Evolutionary conservation across 2,113 vertebrate genomes (phyloP), one percentile per base, ranked within the genome.

Genomic region (Vireo altiloquus): DNA sequence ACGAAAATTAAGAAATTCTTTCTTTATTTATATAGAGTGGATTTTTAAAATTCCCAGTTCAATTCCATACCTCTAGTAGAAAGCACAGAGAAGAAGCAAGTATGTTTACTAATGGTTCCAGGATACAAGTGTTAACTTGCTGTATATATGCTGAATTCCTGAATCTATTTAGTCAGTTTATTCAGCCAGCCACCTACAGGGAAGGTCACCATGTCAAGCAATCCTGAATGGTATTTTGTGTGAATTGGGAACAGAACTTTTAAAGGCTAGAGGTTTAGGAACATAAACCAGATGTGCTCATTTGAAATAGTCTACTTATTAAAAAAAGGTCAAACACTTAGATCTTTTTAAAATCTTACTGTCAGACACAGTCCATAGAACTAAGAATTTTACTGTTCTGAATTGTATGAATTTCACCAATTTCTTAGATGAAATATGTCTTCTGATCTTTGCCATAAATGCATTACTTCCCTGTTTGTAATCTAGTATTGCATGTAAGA

Each of bases 231-330:
- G 96, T 96, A 97, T 98, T 98, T 98, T 97, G 94, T 97, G 95
- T 90, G 96, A 98, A 98, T 95, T 94, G 68, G 95, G 96, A 98
- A 96, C 96, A 98, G 96, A 97, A 97, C 95, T 96, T 98, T 97
- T 97, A 98, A 97, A 97, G 97, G 95, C 96, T 95, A 97, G 95
- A 98, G 87, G 92, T 98, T 98, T 97, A 93, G 94, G 97, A 97
- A 98, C 97, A 98, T 98, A 98, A 98, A 98, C 97, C 98, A 98
- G 97, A 98, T 98, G 98, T 98, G 77, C 94, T 97, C 96, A 94
- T 97, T 98, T 95, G 79, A 97, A 97, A 97, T 97, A 97, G 95
- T 92, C 96, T 94, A 93, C 97, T 97, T 98, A 96, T 94, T 95
- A 96, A 97, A 94, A 92, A 96, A 98, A 98, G 95, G 97, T 98